Evolutionary conservation across 2,113 vertebrate genomes (phyloP).

Genomic region (Oryzias celebensis): DNA sequence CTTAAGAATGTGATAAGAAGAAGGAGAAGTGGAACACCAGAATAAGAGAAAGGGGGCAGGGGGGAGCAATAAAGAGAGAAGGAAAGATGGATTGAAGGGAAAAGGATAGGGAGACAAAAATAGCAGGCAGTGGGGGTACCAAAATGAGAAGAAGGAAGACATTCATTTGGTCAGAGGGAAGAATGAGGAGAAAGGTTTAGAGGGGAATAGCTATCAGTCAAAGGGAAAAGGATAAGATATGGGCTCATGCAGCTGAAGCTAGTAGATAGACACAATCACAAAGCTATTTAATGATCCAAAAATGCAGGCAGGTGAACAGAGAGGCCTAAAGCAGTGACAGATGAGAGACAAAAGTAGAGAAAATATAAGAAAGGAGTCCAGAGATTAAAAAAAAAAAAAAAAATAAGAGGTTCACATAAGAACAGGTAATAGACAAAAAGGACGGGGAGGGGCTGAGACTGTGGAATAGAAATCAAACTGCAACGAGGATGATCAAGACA

Average conservation of each 20-base stretch:
- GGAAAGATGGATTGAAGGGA: constrained; percentile 17
- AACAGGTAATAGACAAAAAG: constrained; percentile 2
- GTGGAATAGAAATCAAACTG: constrained; percentile 25
- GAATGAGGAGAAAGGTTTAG: constrained; percentile 11
- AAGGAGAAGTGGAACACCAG: constrained; percentile 16
- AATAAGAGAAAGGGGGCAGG: not conserved
- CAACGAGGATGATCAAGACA: constrained; percentile 6
- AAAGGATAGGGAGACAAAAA: constrained; percentile 15
- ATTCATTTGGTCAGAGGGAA: constrained; percentile 16
- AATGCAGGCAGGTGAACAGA: constrained; percentile 59
- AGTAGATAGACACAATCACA: constrained; percentile 64
- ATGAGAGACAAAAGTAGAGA: constrained; percentile 15
- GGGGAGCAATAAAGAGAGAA: constrained; percentile 1
- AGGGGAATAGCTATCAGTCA: constrained; percentile 42
- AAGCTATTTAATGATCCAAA: constrained; percentile 69
- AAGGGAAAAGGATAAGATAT: constrained; percentile 43
- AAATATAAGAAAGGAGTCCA: not conserved
- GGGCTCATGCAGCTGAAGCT: constrained; percentile 44
- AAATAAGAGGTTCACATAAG: not conserved
- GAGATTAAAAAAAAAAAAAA: not conserved
- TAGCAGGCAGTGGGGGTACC: constrained; percentile 1
- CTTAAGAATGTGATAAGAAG: constrained; percentile 3
- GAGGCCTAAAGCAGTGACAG: constrained; percentile 18
- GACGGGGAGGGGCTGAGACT: not conserved
- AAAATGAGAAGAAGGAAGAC: not conserved